Base-by-base conservation (phyloP, 2,113 vertebrate species). In the Hydrolagus affinis region DNA sequence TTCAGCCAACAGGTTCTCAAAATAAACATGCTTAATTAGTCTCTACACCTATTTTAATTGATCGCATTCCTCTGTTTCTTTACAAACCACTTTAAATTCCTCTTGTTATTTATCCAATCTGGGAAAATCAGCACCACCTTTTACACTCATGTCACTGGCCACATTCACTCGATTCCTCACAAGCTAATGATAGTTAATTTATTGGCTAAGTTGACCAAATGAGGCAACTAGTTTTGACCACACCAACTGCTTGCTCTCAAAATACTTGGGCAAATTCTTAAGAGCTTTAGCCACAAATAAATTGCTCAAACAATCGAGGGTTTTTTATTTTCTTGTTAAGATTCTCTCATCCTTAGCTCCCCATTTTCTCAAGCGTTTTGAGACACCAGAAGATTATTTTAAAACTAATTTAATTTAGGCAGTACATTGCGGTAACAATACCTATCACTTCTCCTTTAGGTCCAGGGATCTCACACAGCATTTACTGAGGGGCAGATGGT, bases 21-120 rank as follows among this genome's bases (percentile, higher is more conserved):
- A 80, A 62, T 80, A 80, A 80, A 62, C 59, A 30, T 62, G 57
- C 44, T 60, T 75, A 19, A 64, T 80, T 80, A 28, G 59, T 80
- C 11, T 62, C 59, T 19, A 25, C n/a, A 59, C 11, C 57, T 8
- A 25, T n/a, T 80, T 28, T 23, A 64, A 80, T 80, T 64, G 25
- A 15, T 64, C 59, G 64, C 77, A 80, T 62, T 80, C 59, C 59
- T 15, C 60, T 64, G 9, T 28, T 8, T 44, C 6, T 62, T 64
- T 25, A 30, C 59, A 64, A 80, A 80, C 14, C 77, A 64, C 23
- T 64, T 62, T 75, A 75, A 75, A 56, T 75, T 75, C 73, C 17
- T 44, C 21, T 75, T 44, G 56, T 75, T 69, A 56, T 21, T 56
- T n/a, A 56, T 19, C 32, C 32, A 75, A 56, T 56, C 17, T 6